Evolutionary conservation across 1,140 invertebrate species (phyloP).

Genomic region (Orius laevigatus): DNA sequence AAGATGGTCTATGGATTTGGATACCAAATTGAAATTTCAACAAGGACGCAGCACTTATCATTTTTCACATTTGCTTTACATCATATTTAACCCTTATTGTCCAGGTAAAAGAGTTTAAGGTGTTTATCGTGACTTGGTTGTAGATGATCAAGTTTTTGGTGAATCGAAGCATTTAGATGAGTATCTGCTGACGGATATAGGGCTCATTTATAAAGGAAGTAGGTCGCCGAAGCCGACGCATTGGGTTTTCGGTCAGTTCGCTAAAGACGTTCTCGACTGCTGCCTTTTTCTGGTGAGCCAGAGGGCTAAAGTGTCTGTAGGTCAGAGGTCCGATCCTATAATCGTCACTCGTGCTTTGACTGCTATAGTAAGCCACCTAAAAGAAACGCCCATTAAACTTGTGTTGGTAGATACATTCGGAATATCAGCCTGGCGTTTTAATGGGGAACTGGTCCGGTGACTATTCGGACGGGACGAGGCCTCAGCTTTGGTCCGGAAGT

Average conservation of each 20-base stretch:
- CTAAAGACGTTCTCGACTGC: constrained; percentile 70
- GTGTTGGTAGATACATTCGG: constrained; percentile 63
- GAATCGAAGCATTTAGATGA: constrained; percentile 36
- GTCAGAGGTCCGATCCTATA: constrained; percentile 55
- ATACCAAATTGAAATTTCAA: too few relatives aligned
- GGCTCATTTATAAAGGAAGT: constrained; percentile 78
- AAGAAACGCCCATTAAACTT: too few relatives aligned
- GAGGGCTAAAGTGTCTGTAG: constrained; percentile 46
- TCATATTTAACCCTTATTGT: too few relatives aligned
- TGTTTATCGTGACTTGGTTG: too few relatives aligned
- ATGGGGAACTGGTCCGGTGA: constrained; percentile 79
- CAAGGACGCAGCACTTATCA: too few relatives aligned
- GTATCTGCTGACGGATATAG: constrained; percentile 72
- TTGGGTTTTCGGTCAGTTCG: constrained; percentile 87
- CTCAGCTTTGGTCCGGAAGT: constrained; percentile 75
- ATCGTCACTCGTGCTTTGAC: constrained; percentile 56
- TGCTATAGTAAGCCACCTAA: constrained; percentile 43
- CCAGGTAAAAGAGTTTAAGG: too few relatives aligned
- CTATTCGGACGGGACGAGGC: constrained; percentile 63
- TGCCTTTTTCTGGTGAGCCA: constrained; percentile 58
- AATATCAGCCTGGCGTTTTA: constrained; percentile 71
- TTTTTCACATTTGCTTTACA: too few relatives aligned
- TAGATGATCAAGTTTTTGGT: too few relatives aligned
- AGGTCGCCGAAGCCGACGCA: constrained; percentile 63
- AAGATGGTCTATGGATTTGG: too few relatives aligned